Evolutionary conservation across 2,888 invertebrate species (phyloP).

Genomic region (Cheilosia urbana): DNA sequence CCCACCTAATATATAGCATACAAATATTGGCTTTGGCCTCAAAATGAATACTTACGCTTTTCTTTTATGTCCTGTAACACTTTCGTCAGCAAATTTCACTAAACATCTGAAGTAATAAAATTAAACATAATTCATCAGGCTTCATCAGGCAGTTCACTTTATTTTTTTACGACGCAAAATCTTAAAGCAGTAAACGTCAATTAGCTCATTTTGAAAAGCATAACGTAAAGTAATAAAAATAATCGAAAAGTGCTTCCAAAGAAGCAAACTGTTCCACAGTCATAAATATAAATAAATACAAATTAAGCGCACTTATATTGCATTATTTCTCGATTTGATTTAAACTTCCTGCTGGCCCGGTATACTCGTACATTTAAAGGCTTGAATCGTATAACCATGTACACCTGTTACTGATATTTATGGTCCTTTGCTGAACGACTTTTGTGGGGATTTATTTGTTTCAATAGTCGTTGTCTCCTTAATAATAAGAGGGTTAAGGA

Average conservation of each 20-base stretch:
- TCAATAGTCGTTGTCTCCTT: conserved; percentile 43
- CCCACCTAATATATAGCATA: no score
- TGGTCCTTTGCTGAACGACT: conserved; percentile 34
- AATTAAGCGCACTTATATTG: conserved; percentile 43
- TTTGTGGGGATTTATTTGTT: conserved; percentile 50
- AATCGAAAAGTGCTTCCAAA: neutral
- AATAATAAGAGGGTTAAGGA: conserved; percentile 27
- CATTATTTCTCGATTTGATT: conserved; percentile 49
- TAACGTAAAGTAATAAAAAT: neutral
- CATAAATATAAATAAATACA: conserved; percentile 45
- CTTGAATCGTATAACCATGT: conserved; percentile 51
- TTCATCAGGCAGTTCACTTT: no score
- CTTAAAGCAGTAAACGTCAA: no score
- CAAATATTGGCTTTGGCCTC: no score
- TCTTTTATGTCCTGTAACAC: no score
- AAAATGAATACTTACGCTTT: no score
- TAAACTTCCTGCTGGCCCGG: neutral
- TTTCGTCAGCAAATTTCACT: no score
- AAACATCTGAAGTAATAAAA: no score
- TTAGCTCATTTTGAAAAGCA: neutral
- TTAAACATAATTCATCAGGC: no score
- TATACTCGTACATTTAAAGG: conserved; percentile 46
- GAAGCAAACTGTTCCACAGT: conserved; percentile 13
- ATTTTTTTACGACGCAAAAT: no score
- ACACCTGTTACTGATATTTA: conserved; percentile 72